Evolutionary conservation across 2,888 invertebrate species (phyloP).

Genomic region (Andrena praecox): DNA sequence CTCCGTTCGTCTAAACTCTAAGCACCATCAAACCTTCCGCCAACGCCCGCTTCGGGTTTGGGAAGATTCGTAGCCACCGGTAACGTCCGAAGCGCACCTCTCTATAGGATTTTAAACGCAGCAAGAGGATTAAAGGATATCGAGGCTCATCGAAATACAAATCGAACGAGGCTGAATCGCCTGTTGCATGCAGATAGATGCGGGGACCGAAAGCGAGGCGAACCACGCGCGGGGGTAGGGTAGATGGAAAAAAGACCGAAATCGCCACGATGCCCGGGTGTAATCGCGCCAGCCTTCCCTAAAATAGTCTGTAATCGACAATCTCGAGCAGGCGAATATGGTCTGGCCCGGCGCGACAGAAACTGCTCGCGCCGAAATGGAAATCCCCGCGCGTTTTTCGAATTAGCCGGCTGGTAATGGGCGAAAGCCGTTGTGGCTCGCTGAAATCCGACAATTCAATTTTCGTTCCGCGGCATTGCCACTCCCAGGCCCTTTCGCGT

Average conservation of each 20-base stretch:
- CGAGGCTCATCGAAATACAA: conserved; percentile 71
- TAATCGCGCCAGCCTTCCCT: conserved; percentile 38
- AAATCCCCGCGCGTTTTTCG: conserved; percentile 45
- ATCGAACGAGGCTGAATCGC: conserved; percentile 69
- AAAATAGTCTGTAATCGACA: conserved; percentile 44
- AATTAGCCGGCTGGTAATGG: conserved; percentile 51
- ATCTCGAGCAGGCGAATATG: conserved; percentile 32
- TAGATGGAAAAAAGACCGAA: conserved; percentile 47
- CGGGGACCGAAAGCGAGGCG: conserved; percentile 11
- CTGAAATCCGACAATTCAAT: conserved; percentile 59
- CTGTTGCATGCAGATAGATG: conserved; percentile 66
- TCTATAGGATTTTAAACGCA: conserved; percentile 65
- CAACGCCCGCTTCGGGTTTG: neutral
- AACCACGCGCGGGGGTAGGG: neutral
- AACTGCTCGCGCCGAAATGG: conserved; percentile 28
- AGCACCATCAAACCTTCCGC: no score
- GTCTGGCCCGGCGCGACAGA: conserved; percentile 6
- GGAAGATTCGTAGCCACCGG: conserved; percentile 28
- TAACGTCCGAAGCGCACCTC: conserved; percentile 31
- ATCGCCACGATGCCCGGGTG: conserved; percentile 19
- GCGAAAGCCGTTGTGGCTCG: conserved; percentile 11
- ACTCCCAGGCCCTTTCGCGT: conserved; percentile 3
- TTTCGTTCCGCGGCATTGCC: conserved; percentile 26
- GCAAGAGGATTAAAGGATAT: conserved; percentile 72
- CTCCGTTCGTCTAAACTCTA: no score